Evolutionary conservation across 2,888 invertebrate species (phyloP), one percentile per base, ranked within the genome.

Genomic region (Eristalis intricaria): DNA sequence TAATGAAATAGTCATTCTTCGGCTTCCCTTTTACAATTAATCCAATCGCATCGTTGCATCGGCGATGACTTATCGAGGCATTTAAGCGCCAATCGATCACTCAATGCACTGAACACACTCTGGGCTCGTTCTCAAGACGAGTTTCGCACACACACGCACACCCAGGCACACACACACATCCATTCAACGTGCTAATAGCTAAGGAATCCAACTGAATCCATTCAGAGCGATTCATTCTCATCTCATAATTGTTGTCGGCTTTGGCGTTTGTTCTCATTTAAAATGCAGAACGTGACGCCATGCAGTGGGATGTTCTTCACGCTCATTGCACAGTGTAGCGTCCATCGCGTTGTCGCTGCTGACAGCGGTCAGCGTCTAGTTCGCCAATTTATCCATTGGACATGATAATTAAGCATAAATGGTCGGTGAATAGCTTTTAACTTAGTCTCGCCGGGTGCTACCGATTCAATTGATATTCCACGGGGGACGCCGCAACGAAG

Each of bases 331-430:
- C 61, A 60, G 79, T 63, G 77, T 43, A 56, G n/a, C 56, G 65
- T 71, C 60, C n/a, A 26, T 15, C 40, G 26, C 35, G 61, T 22
- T 15, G 40, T 60, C 43, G 65, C 26, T 64, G n/a, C n/a, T 58
- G 32, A 32, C 32, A 32, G 32, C 10, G 32, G 32, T 32, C 32
- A 32, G 61, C 63, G 86, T 86, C 86, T 86, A 86, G 83, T 79
- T 83, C 19, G 83, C 83, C 86, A 86, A 83, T 86, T 86, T 83
- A 82, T 19, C 83, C 83, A 79, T 83, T 86, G 83, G 66, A 82
- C 86, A 86, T 75, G 86, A 86, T 86, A 86, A 86, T 86, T 86
- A 86, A 86, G 66, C 86, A 83, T 83, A 83, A 82, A 86, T 83
- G 83, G 86, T 75, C 71, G 75, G 70, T 79, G 66, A 63, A 71